These are phyloP conservation scores for Mionectes macconnelli DNA, from an alignment of 2,113 vertebrate species.

Conservation along the genomic window DNA sequence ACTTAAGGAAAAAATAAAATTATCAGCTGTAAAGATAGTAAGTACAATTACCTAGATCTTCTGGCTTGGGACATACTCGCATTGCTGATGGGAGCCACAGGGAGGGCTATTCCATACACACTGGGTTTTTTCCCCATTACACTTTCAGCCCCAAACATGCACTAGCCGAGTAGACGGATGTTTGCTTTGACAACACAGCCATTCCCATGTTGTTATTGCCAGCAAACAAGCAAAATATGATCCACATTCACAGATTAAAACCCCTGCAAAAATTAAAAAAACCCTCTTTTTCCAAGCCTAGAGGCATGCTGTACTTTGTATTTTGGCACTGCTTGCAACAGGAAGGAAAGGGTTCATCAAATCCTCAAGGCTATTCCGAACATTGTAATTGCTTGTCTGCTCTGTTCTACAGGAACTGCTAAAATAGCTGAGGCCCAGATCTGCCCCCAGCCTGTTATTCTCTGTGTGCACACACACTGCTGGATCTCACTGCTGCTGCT, in stretches of 20 bases:
- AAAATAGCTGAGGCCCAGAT: conserved; percentile 20
- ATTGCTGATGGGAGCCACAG: background rate
- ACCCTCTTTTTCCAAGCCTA: background rate
- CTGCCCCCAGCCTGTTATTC: conserved; percentile 7
- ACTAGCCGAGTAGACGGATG: background rate
- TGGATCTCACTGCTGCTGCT: background rate
- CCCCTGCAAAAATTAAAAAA: background rate
- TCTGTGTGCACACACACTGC: background rate
- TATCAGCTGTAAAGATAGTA: background rate
- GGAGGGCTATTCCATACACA: background rate
- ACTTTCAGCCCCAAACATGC: background rate
- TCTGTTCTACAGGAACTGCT: conserved; percentile 10
- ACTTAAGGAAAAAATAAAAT: background rate
- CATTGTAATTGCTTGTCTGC: background rate
- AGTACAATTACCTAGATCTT: background rate
- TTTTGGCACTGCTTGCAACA: background rate
- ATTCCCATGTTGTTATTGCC: background rate
- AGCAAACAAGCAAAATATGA: conserved; percentile 23
- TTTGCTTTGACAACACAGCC: background rate
- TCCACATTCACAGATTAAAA: background rate
- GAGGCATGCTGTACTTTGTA: background rate
- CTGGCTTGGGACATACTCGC: background rate
- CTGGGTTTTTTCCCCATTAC: background rate
- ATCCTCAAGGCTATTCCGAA: conserved; percentile 23
- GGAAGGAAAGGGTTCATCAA: conserved; percentile 6